phyloP scores from a whole-genome alignment of 2,888 invertebrate genomes.

The Thumatha senex region DNA sequence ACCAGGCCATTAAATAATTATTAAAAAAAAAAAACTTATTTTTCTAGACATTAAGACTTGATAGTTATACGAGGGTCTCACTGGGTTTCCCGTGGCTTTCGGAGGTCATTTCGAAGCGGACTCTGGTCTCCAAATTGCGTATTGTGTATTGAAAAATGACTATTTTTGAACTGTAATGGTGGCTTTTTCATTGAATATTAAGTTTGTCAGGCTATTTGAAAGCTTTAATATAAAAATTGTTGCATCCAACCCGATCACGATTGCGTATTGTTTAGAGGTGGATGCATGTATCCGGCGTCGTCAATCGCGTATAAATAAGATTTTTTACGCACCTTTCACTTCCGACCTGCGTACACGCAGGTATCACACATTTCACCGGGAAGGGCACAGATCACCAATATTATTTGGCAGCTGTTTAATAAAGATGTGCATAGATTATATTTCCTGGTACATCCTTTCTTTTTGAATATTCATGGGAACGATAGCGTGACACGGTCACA shows the following conservation, averaged over 20 bases:
- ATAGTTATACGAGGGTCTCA: too few relatives aligned
- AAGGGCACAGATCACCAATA: conserved; percentile 52
- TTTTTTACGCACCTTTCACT: conserved; percentile 77
- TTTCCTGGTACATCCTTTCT: conserved; percentile 55
- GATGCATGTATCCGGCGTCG: conserved; percentile 53
- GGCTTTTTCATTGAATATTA: conserved; percentile 2
- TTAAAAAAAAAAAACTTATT: too few relatives aligned
- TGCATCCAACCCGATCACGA: conserved; percentile 45
- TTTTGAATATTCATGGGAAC: conserved; percentile 57
- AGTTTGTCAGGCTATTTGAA: not conserved
- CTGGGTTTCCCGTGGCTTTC: too few relatives aligned
- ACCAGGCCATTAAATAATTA: too few relatives aligned
- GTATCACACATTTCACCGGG: conserved; percentile 56
- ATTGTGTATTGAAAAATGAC: too few relatives aligned
- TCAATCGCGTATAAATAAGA: conserved; percentile 55
- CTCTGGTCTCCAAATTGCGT: too few relatives aligned
- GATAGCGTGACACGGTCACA: conserved; percentile 20
- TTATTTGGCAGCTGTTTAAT: conserved; percentile 58
- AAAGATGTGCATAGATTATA: conserved; percentile 47
- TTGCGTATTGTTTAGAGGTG: conserved; percentile 51
- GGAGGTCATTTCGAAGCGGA: too few relatives aligned
- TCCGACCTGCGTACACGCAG: conserved; percentile 64
- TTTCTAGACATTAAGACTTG: too few relatives aligned
- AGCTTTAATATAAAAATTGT: conserved; percentile 26
- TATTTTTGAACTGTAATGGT: not conserved